Conservation (phyloP, 92 coral and sea anemone species). For the Bergia puertoricense region DNA sequence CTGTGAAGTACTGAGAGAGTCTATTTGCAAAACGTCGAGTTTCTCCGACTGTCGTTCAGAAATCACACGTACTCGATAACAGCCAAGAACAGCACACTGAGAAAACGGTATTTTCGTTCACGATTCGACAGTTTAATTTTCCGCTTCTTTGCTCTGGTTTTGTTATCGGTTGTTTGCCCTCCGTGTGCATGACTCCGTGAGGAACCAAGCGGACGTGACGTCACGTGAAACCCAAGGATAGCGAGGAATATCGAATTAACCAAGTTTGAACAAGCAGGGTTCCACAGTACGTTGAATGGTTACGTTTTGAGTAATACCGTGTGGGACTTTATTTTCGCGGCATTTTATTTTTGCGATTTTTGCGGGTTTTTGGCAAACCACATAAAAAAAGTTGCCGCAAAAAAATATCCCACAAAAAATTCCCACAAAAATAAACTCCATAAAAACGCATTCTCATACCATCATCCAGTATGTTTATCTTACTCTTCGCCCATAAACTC, state of each 20-base stretch:
- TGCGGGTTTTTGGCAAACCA: neutral
- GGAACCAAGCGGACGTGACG: conserved; percentile 15
- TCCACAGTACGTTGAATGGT: neutral
- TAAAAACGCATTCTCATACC: conserved; percentile 6
- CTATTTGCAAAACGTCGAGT: too few relatives aligned
- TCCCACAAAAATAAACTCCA: conserved; percentile 2
- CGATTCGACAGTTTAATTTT: neutral
- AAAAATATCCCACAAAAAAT: neutral
- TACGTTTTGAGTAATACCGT: conserved; percentile 10
- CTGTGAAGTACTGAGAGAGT: too few relatives aligned
- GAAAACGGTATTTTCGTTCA: neutral
- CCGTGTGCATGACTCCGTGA: conserved; percentile 9
- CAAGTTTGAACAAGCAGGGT: neutral
- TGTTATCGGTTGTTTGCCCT: neutral
- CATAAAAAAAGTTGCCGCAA: conserved; percentile 1
- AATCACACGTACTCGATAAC: too few relatives aligned
- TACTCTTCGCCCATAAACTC: neutral
- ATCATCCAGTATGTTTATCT: neutral
- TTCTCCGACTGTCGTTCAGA: too few relatives aligned
- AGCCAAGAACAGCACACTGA: too few relatives aligned
- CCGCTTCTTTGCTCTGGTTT: neutral
- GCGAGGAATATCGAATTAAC: conserved; percentile 1
- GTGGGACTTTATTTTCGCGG: neutral
- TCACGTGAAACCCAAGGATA: neutral
- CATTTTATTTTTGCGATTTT: conserved; percentile 3